These are phyloP conservation scores for Hycleus phaleratus DNA, from an alignment of 1,140 invertebrate species.

Conservation along the genomic window DNA sequence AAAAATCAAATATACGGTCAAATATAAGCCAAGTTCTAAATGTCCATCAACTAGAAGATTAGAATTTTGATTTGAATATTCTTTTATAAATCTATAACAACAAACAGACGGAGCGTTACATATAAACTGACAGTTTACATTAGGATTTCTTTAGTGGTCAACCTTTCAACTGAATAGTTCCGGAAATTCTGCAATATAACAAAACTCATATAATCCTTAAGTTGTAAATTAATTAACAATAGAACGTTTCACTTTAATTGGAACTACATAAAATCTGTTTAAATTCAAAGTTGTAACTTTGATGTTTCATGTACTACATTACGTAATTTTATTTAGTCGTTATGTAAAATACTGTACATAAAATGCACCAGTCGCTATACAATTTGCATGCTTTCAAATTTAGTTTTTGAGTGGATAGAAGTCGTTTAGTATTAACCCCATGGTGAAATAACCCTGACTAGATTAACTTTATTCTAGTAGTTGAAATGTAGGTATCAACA, in stretches of 20 bases:
- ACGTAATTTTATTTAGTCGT: constrained; percentile 22
- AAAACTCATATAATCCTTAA: too few relatives aligned
- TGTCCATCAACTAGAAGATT: constrained; percentile 10
- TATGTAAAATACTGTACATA: constrained; percentile 20
- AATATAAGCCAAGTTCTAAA: neutral
- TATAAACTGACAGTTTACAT: constrained; percentile 12
- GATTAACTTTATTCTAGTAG: too few relatives aligned
- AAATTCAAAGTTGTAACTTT: neutral
- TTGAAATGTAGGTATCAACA: too few relatives aligned
- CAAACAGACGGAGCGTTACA: constrained; percentile 8
- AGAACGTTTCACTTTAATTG: too few relatives aligned
- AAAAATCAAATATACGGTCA: too few relatives aligned
- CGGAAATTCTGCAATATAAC: too few relatives aligned
- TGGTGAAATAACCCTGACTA: too few relatives aligned
- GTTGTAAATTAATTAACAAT: too few relatives aligned
- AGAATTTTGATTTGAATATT: constrained; percentile 13
- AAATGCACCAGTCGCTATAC: constrained; percentile 18
- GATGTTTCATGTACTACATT: constrained; percentile 16
- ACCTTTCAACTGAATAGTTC: neutral
- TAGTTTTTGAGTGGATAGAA: constrained; percentile 15
- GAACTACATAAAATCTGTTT: too few relatives aligned
- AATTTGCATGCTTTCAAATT: constrained; percentile 25
- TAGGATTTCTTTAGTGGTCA: constrained; percentile 8
- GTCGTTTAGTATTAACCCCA: too few relatives aligned
- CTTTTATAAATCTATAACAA: constrained; percentile 3